Evolutionary conservation across 2,888 invertebrate genomes (phyloP).

Genomic region (Polymixis flavicincta): DNA sequence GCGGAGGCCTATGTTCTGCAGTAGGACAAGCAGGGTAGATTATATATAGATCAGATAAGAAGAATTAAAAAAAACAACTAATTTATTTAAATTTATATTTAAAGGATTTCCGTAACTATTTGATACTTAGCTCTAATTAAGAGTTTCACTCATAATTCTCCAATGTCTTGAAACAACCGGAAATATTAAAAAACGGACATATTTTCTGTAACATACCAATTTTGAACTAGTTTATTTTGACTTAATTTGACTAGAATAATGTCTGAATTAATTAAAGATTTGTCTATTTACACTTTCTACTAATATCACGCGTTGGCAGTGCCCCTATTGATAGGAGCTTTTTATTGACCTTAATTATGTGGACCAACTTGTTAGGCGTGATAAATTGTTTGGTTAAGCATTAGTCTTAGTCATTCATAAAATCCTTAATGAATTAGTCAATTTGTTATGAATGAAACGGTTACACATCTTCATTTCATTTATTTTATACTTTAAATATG

Average conservation of each 20-base stretch:
- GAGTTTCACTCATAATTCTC: conserved; percentile 42
- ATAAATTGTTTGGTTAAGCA: conserved; percentile 35
- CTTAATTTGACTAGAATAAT: conserved; percentile 50
- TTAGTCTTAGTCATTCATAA: conserved; percentile 42
- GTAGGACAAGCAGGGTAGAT: neutral
- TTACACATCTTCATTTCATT: neutral
- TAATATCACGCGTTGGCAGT: conserved; percentile 44
- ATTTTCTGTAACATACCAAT: conserved; percentile 40
- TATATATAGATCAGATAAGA: neutral
- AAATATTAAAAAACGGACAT: conserved; percentile 8
- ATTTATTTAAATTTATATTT: conserved; percentile 1
- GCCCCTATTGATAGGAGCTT: conserved; percentile 30
- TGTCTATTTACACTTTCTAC: conserved; percentile 62
- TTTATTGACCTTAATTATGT: conserved; percentile 58
- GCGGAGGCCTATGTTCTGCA: neutral
- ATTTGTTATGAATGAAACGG: conserved; percentile 16
- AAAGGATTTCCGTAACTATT: conserved; percentile 31
- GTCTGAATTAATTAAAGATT: conserved; percentile 64
- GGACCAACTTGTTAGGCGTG: conserved; percentile 33
- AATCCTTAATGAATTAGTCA: neutral
- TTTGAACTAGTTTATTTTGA: conserved; percentile 42
- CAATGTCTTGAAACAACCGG: conserved; percentile 25
- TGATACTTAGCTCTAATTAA: conserved; percentile 25
- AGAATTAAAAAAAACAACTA: neutral
- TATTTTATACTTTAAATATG: too few relatives aligned